These are phyloP conservation scores for Euclidia mi DNA, from an alignment of 2,888 invertebrate genomes.

Conservation along the genomic window DNA sequence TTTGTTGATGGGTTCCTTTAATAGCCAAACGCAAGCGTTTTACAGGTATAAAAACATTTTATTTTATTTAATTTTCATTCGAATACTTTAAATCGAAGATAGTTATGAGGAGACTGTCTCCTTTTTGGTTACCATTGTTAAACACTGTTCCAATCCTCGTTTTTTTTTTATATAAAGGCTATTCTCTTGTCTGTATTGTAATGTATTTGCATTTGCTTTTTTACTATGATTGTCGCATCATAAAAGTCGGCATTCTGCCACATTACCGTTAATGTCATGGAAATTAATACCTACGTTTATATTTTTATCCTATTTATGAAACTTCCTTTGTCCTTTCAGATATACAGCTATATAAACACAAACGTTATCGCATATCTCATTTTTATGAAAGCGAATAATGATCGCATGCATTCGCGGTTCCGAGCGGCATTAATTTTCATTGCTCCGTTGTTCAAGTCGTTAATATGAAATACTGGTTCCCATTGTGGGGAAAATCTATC, in stretches of 20 bases:
- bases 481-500: constrained; percentile 49
- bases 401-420: constrained; percentile 57
- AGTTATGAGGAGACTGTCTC: too few relatives aligned
- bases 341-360: constrained; percentile 14
- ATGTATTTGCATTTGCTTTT: background rate
- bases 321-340: constrained; percentile 9
- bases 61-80: too few relatives aligned
- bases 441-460: constrained; percentile 64
- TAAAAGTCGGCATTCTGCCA: constrained; percentile 11
- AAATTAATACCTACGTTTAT: constrained; percentile 1
- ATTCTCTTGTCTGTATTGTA: too few relatives aligned
- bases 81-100: too few relatives aligned
- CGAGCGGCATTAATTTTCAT: constrained; percentile 65
- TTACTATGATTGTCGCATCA: too few relatives aligned
- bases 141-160: too few relatives aligned
- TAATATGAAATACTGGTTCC: constrained; percentile 68
- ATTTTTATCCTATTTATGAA: background rate
- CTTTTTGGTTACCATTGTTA: too few relatives aligned
- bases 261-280: constrained; percentile 8
- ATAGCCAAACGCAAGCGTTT: too few relatives aligned
- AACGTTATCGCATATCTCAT: constrained; percentile 45
- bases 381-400: constrained; percentile 58
- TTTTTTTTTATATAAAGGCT: too few relatives aligned
- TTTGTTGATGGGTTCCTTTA: too few relatives aligned
- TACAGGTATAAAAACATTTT: too few relatives aligned